Base-by-base conservation (phyloP, 2,888 invertebrate genomes). In the Cephus nigrinus region DNA sequence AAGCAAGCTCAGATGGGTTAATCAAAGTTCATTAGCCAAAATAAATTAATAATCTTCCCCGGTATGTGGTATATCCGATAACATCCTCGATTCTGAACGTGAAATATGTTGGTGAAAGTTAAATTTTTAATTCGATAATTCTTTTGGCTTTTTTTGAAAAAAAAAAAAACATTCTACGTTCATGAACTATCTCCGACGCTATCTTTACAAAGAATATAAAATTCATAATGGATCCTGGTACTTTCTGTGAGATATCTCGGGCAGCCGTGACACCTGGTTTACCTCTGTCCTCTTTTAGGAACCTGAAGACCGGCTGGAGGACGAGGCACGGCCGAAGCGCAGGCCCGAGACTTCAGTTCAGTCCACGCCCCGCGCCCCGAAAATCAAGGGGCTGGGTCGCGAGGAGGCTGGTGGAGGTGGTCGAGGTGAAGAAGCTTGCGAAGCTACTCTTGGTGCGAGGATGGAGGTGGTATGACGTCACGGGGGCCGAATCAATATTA, bases 401-500 rank as follows among this genome's bases (percentile, higher is more conserved):
- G 55, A 55, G 23, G 55, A 55, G 23, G 55, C 55, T 55, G 23
- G 55, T 55, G 55, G 55, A 55, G 55, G 55, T 55, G 55, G 55
- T 23, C 23, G 23, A 23, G 55, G 55, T 23, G 9, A 55, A 55
- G 55, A 23, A 55, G 55, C 55, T 55, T 55, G 55, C 23, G 55
- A 55, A 55, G 55, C 55, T 82, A 80, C 83, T 83, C 86, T 84
- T 85, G 34, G 35, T 23, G 84, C 82, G 75, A 76, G 78, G 80
- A 30, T n/a, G 75, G 71, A 12, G 32, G 33, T 34, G 36, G 85
- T 33, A 33, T 87, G 87, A 87, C 87, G 87, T 88, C 87, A 88
- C 85, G 80, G 82, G 82, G 84, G 81, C 82, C 81, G 87, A 90
- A 90, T 90, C 90, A 89, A 90, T 90, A 90, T 87, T 85, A 79